Conservation (phyloP, 1,140 invertebrate species). For the Conus ventricosus region DNA sequence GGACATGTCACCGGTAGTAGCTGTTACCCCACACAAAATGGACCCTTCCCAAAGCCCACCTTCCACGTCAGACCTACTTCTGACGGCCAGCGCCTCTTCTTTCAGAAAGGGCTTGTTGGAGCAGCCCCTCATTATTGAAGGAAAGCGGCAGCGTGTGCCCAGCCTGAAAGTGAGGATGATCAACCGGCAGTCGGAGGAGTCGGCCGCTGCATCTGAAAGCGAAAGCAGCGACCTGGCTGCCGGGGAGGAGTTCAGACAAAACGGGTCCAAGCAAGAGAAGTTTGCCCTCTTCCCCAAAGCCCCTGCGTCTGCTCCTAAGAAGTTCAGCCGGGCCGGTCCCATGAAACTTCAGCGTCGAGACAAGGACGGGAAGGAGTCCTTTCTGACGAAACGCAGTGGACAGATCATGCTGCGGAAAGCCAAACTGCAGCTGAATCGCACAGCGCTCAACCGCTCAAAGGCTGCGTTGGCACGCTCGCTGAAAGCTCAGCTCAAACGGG, state of each 20-base stretch:
- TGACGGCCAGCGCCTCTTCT: not conserved
- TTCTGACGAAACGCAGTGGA: slow-evolving; percentile 46
- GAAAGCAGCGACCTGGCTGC: not conserved
- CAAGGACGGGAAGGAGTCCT: slow-evolving; percentile 37
- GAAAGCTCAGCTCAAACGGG: slow-evolving; percentile 71
- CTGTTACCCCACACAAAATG: not conserved
- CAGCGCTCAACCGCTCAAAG: slow-evolving; percentile 68
- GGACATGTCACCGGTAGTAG: not conserved
- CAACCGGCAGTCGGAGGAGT: not conserved
- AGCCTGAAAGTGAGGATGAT: slow-evolving; percentile 66
- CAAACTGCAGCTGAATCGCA: slow-evolving; percentile 69
- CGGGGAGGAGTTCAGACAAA: not conserved
- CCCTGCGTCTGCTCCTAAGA: slow-evolving; percentile 26
- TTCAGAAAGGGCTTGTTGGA: slow-evolving; percentile 53
- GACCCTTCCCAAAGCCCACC: not conserved
- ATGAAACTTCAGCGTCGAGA: slow-evolving; percentile 42
- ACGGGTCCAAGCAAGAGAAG: slow-evolving; percentile 13
- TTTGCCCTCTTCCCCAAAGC: slow-evolving; percentile 30
- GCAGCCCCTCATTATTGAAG: slow-evolving; percentile 70
- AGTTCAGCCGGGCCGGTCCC: slow-evolving; percentile 42
- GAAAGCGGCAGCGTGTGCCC: slow-evolving; percentile 72
- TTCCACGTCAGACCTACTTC: not conserved
- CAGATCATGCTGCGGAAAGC: slow-evolving; percentile 68
- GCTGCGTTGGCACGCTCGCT: slow-evolving; percentile 69
- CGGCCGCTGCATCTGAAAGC: not conserved